A percentile compares a stretch with the other conserved stretches of the same genome.
Evolutionary conservation across 2,888 invertebrate species (phyloP).

Genomic region (Sinotaia quadrata): DNA sequence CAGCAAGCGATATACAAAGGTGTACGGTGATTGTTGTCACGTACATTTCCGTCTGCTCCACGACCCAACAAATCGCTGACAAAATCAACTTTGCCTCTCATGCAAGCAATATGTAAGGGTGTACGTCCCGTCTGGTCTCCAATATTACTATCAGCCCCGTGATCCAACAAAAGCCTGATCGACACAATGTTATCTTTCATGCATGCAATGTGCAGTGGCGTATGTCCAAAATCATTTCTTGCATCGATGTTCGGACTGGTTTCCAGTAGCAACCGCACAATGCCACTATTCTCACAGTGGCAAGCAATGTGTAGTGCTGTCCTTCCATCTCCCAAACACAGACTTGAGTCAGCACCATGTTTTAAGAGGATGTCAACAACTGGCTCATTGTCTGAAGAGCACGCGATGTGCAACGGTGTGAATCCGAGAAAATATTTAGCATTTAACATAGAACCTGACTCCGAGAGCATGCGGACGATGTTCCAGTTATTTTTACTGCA

Average conservation of each 20-base stretch:
- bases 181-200: not conserved
- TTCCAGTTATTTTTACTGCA: too few species aligned
- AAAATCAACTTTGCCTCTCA: not conserved
- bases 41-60: not conserved
- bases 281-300: not conserved
- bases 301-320: not conserved
- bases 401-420: not conserved
- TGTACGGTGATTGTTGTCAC: not conserved
- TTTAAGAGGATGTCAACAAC: not conserved
- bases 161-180: not conserved
- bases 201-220: not conserved
- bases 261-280: not conserved
- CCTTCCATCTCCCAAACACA: not conserved
- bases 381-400: not conserved
- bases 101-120: not conserved
- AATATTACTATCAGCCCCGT: not conserved
- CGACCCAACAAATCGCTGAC: not conserved
- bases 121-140: not conserved
- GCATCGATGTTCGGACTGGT: not conserved
- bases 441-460: too few species aligned
- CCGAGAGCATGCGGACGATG: too few species aligned
- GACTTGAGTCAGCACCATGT: not conserved
- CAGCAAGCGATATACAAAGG: not conserved
- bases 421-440: not conserved
- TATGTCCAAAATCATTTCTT: not conserved